Conservation (phyloP, 2,888 invertebrate species). For the Timema podura region DNA sequence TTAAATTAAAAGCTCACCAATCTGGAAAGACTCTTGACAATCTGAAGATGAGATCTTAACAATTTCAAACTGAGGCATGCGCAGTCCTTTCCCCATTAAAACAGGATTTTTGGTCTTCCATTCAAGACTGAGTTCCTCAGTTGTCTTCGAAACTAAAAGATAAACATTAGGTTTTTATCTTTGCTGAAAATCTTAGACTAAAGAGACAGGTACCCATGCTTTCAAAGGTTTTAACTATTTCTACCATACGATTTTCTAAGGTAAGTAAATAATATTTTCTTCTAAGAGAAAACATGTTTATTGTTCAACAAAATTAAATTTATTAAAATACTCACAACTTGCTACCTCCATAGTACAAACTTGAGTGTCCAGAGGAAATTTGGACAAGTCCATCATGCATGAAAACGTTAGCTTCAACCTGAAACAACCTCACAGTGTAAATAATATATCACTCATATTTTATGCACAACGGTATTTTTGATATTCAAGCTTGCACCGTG, state of each 20-base stretch:
- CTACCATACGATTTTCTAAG: too few species aligned
- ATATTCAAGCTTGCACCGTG: too few species aligned
- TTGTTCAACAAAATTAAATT: too few species aligned
- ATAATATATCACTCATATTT: too few species aligned
- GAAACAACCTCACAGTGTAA: too few species aligned
- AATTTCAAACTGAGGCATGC: slow-evolving; percentile 49
- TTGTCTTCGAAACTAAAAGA: slow-evolving; percentile 47
- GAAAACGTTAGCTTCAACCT: slow-evolving; percentile 53
- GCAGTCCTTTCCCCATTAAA: slow-evolving; percentile 44
- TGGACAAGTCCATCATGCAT: slow-evolving; percentile 54
- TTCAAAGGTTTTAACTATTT: too few species aligned
- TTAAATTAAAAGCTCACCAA: slow-evolving; percentile 40
- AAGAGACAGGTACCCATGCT: too few species aligned
- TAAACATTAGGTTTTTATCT: neutral
- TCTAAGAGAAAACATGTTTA: neutral
- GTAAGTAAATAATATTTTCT: too few species aligned
- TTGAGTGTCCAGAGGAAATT: slow-evolving; percentile 51
- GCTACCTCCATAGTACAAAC: slow-evolving; percentile 52
- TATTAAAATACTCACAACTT: slow-evolving; percentile 48
- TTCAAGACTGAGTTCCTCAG: slow-evolving; percentile 44
- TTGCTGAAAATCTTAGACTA: too few species aligned
- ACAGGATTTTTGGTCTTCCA: slow-evolving; percentile 46
- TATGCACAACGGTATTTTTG: too few species aligned
- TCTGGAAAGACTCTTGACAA: slow-evolving; percentile 47
- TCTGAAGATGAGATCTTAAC: slow-evolving; percentile 43